phyloP scores from a whole-genome alignment of 1,140 invertebrate genomes.

The Theocolax elegans region DNA sequence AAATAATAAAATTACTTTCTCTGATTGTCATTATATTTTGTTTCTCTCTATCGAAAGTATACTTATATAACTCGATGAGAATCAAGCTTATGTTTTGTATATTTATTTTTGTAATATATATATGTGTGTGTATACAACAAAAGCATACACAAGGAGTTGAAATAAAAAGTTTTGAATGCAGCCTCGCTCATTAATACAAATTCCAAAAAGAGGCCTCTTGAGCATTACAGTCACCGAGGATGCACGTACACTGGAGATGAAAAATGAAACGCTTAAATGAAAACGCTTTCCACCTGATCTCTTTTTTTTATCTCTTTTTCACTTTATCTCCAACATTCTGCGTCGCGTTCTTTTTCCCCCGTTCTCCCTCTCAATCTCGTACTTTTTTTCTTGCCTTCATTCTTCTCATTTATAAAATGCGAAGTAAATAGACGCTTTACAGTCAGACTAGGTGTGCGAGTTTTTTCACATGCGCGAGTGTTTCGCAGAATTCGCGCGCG shows the following conservation, averaged over 20 bases:
- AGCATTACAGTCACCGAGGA: neutral
- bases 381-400: no score
- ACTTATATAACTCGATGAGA: no score
- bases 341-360: no score
- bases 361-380: no score
- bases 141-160: no score
- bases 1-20: no score
- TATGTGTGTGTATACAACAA: no score
- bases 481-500: neutral
- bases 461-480: neutral
- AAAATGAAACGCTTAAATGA: constrained; percentile 14
- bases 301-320: neutral
- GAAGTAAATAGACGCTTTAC: constrained; percentile 14
- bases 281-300: neutral
- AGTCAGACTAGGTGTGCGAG: neutral
- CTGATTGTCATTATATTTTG: no score
- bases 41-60: no score
- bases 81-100: no score
- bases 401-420: constrained; percentile 5
- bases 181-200: neutral
- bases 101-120: no score
- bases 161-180: neutral
- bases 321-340: no score
- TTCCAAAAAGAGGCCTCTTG: constrained; percentile 5
- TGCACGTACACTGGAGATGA: neutral